Evolutionary conservation across 2,113 vertebrate species (phyloP), one percentile per base, ranked within the genome.

Genomic region (Neotoma lepida): DNA sequence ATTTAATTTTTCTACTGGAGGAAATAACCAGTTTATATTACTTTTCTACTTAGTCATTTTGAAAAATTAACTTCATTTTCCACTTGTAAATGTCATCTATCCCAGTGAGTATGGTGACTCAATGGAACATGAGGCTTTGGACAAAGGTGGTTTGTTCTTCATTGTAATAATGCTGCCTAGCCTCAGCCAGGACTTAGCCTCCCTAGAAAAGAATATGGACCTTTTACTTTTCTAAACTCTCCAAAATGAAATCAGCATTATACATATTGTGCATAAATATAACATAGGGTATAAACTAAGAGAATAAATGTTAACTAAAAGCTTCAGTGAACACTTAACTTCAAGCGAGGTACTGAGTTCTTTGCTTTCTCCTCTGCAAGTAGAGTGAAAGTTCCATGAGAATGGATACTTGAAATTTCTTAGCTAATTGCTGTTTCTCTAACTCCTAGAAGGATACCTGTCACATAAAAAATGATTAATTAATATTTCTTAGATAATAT

Each of bases 1-100:
- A 77, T 77, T 93, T 92, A 76, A 41, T 92, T 84, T 91, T 81
- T 35, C 54, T 92, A 95, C 30, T 94, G 35, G 46, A 94, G 58
- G 28, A 41, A 71, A 84, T 61, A 28, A 54, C 22, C 77, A 26
- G 70, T 24, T 85, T 84, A 20, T 86, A 49, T 82, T 70, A 84
- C 13, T 71, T 93, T 95, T 86, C 18, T 92, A 94, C 22, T 35
- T 44, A 46, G 28, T 87, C 4, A 66, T 86, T 14, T 87, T 77
- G 30, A 93, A 95, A 89, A 71, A 64, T 78, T 49, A 66, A 39
- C 76, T 77, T 92, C 20, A 88, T 46, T 92, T 92, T n/a, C 35
- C 33, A 86, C 7, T 51, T 20, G 44, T 95, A 88, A 82, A 92
- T 5, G 22, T 66, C 17, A 28, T 35, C 18, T 28, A 61, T 46